Evolutionary conservation across 2,113 vertebrate genomes (phyloP), one percentile per base, ranked within the genome.

Genomic region (Pavo muticus): DNA sequence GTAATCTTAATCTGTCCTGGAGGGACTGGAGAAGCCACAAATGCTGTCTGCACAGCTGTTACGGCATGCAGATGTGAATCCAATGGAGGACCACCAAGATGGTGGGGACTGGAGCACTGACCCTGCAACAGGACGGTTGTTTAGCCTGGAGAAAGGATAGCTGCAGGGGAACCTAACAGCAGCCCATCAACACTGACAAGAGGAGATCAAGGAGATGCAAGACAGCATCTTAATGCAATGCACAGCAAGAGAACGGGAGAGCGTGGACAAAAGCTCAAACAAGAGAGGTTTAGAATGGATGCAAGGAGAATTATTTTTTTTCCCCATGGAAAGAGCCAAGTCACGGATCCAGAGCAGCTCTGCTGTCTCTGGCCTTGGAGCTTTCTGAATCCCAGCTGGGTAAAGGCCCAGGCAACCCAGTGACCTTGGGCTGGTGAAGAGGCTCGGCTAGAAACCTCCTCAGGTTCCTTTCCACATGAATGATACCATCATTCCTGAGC

Each of bases 111-210:
- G 37, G 71, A 79, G 78, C 32, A 56, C 48, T 9, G 14, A 14
- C 24, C 15, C 25, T 59, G 10, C 37, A 42, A 42, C 24, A 67
- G 14, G 14, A 77, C 9, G 45, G 20, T 81, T 67, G 30, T 60
- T 68, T 14, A 77, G 5, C 20, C 16, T 39, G 45, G 13, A 80
- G 3, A 9, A 65, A 52, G 27, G 30, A 48, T 21, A 10, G n/a
- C 40, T 74, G 57, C 7, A 40, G 10, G 37, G 27, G 76, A 30
- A 54, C 25, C 12, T 21, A 50, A 45, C 21, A 80, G 71, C 67
- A 85, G 32, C 40, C 29, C 14, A 6, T 0, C 14, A 3, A 10
- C 42, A 18, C 30, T 40, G 18, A 50, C 0, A 0, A 18, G 13
- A 44, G 24, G 10, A 57, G 32, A 48, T 0, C 32, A 23, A 69